Conservation (phyloP, 1,140 invertebrate genomes). For the Drosophila pseudoananassae region DNA sequence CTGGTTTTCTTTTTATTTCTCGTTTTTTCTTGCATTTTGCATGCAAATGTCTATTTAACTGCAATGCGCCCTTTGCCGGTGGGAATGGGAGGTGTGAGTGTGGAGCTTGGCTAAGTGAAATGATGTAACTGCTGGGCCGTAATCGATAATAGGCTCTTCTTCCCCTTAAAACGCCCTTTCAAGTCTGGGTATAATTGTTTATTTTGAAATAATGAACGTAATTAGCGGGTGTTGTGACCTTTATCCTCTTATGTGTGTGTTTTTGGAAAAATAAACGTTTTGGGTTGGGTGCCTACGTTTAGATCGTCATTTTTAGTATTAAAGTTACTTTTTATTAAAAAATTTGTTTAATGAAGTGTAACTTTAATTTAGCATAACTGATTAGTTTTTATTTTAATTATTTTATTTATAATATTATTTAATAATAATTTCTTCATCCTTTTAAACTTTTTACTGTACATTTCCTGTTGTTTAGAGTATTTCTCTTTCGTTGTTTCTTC, state of each 20-base stretch:
- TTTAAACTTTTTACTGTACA: too few species aligned
- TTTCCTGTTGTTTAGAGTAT: conserved; percentile 3
- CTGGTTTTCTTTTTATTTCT: conserved; percentile 61
- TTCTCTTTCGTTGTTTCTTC: not conserved
- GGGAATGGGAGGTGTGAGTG: conserved; percentile 15
- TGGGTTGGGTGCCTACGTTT: not conserved
- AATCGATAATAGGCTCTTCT: conserved; percentile 62
- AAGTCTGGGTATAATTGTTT: conserved; percentile 29
- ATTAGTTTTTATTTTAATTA: too few species aligned
- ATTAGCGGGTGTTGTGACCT: not conserved
- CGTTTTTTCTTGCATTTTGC: conserved; percentile 63
- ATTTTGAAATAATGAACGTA: not conserved
- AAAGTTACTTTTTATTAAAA: not conserved
- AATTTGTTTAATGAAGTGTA: not conserved
- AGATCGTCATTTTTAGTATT: not conserved
- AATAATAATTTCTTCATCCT: not conserved
- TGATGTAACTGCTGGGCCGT: conserved; percentile 71
- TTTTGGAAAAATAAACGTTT: not conserved
- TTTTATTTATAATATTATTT: too few species aligned
- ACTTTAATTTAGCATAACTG: not conserved
- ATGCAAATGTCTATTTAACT: conserved; percentile 82
- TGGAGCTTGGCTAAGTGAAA: conserved; percentile 63
- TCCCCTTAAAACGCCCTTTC: not conserved
- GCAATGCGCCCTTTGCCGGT: conserved; percentile 62
- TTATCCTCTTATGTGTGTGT: not conserved